phyloP scores from a whole-genome alignment of 2,888 invertebrate genomes.

The Brachylomia viminalis region DNA sequence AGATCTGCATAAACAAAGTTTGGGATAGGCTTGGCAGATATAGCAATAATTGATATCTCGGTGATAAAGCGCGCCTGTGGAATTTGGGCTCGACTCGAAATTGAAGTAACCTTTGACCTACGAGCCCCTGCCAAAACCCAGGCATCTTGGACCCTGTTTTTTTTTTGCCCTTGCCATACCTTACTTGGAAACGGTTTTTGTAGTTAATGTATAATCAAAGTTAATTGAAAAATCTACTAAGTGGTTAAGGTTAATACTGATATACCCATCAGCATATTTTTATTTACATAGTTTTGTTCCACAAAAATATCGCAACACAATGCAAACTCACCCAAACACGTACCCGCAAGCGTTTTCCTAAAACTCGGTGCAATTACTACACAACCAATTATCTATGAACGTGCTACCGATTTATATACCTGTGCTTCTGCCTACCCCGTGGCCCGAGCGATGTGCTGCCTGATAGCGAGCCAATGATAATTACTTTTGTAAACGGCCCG shows the following conservation, averaged over 20 bases:
- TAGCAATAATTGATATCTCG: neutral
- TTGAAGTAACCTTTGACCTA: neutral
- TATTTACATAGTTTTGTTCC: neutral
- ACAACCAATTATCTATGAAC: conserved; percentile 63
- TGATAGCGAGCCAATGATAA: conserved; percentile 56
- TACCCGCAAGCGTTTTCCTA: conserved; percentile 59
- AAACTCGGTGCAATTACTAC: conserved; percentile 62
- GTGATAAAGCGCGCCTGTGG: neutral
- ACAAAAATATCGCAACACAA: conserved; percentile 14
- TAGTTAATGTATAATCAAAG: neutral
- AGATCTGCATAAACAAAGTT: neutral
- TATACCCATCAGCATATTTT: too few relatives aligned
- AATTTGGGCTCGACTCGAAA: neutral
- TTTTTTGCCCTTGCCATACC: neutral
- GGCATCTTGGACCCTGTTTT: neutral
- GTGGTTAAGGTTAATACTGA: neutral
- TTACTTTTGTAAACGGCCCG: conserved; percentile 43
- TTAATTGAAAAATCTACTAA: neutral
- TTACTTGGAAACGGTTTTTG: neutral
- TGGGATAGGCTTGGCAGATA: neutral
- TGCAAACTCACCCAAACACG: conserved; percentile 25
- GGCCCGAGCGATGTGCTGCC: conserved; percentile 43
- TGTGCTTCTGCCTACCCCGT: conserved; percentile 38
- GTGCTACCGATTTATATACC: conserved; percentile 57
- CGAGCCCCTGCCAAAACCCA: neutral